These are phyloP conservation scores for Urocyon cinereoargenteus DNA, from an alignment of 2,797 vertebrate species.

Conservation along the genomic window DNA sequence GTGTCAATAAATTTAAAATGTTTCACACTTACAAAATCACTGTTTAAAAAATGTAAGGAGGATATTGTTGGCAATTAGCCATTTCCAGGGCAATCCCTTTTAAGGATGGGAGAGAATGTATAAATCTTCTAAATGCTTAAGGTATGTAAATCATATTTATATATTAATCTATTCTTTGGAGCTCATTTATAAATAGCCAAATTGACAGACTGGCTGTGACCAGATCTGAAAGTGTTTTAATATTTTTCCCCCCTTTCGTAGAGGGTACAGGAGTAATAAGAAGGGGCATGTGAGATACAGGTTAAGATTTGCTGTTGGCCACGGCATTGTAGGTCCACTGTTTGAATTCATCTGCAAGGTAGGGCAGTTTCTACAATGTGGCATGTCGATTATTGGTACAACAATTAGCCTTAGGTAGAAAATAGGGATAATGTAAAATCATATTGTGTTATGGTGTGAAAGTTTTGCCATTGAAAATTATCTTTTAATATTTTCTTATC, in stretches of 20 bases:
- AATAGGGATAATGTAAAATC: neutral
- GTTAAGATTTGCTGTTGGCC: neutral
- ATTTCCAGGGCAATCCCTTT: neutral
- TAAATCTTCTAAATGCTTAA: neutral
- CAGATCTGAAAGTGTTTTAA: neutral
- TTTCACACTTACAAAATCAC: neutral
- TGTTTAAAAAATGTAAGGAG: neutral
- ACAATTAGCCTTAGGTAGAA: neutral
- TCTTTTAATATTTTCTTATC: neutral
- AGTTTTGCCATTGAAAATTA: neutral
- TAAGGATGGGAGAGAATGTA: neutral
- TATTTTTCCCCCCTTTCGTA: neutral
- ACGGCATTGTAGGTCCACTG: neutral
- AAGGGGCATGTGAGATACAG: neutral
- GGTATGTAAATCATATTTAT: neutral
- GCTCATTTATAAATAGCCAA: neutral
- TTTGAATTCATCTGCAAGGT: neutral
- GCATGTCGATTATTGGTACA: neutral
- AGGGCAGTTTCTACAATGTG: neutral
- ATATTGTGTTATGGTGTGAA: neutral
- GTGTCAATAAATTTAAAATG: neutral
- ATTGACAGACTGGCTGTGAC: neutral
- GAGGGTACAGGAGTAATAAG: neutral
- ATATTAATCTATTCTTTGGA: neutral
- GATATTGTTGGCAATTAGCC: neutral